These are phyloP conservation scores for Neocloeon triangulifer DNA, from an alignment of 1,140 invertebrate species.

Conservation along the genomic window DNA sequence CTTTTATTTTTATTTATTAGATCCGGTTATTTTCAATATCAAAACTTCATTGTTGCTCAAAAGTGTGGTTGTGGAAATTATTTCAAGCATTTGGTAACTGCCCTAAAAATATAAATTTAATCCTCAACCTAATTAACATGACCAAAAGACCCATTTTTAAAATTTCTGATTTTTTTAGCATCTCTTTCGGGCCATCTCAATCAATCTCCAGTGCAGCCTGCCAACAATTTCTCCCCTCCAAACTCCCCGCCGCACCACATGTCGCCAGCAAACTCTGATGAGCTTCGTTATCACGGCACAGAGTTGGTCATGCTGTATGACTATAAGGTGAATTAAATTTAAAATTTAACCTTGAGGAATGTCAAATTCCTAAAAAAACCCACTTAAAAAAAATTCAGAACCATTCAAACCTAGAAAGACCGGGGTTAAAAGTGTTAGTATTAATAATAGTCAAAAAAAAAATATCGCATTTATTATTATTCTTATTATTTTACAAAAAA, in stretches of 20 bases:
- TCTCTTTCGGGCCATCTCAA: background rate
- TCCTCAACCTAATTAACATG: too few relatives aligned
- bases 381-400: background rate
- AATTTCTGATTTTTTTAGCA: too few relatives aligned
- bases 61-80: too few relatives aligned
- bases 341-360: too few relatives aligned
- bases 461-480: background rate
- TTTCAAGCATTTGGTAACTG: too few relatives aligned
- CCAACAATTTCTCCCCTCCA: slow-evolving; percentile 8
- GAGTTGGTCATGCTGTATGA: slow-evolving; percentile 86
- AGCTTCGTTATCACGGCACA: slow-evolving; percentile 53
- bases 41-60: too few relatives aligned
- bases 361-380: background rate
- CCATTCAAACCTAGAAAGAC: background rate
- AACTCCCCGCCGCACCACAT: slow-evolving; percentile 12
- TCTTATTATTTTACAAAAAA: slow-evolving; percentile 3
- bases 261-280: slow-evolving; percentile 18
- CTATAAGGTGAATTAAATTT: slow-evolving; percentile 42
- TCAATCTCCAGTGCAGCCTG: slow-evolving; percentile 9
- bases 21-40: too few relatives aligned
- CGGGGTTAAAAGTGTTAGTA: background rate
- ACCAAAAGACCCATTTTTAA: too few relatives aligned
- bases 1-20: too few relatives aligned
- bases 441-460: background rate
- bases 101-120: too few relatives aligned